These are phyloP conservation scores for Trichomalopsis sarcophagae DNA, from an alignment of 1,140 invertebrate species.

Conservation along the genomic window DNA sequence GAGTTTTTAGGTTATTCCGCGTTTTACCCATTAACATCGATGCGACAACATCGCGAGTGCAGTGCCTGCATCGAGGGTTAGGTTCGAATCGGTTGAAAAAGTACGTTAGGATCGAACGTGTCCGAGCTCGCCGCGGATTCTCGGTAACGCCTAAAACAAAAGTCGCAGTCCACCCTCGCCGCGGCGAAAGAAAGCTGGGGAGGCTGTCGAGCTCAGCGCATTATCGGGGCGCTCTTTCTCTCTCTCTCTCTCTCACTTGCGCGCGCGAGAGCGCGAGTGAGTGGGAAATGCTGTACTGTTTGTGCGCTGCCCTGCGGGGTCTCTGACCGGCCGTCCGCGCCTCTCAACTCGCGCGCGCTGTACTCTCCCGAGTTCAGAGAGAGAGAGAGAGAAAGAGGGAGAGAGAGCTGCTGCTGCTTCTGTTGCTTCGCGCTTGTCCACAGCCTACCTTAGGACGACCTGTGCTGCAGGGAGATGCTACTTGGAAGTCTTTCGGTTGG, in stretches of 20 bases:
- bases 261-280: constrained; percentile 59
- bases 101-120: too few species aligned
- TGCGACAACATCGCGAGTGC: too few species aligned
- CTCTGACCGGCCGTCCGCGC: constrained; percentile 75
- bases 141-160: background rate
- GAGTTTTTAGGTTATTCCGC: background rate
- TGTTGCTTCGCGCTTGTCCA: background rate
- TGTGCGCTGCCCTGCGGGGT: constrained; percentile 74
- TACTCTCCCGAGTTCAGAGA: constrained; percentile 44
- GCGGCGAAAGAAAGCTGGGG: too few species aligned
- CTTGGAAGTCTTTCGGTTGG: too few species aligned
- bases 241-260: background rate
- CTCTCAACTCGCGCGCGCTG: constrained; percentile 68
- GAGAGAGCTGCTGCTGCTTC: constrained; percentile 10
- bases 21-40: too few species aligned
- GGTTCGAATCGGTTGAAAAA: too few species aligned
- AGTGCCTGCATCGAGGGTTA: too few species aligned
- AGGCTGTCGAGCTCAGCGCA: background rate
- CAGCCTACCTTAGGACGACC: background rate
- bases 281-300: constrained; percentile 74
- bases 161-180: background rate
- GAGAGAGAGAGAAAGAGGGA: constrained; percentile 48
- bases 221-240: constrained; percentile 60
- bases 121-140: too few species aligned
- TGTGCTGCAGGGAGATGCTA: too few species aligned